Evolutionary conservation across 92 coral and sea anemone species (phyloP), one percentile per base, ranked within the genome.

Genomic region (Heteractis magnifica): DNA sequence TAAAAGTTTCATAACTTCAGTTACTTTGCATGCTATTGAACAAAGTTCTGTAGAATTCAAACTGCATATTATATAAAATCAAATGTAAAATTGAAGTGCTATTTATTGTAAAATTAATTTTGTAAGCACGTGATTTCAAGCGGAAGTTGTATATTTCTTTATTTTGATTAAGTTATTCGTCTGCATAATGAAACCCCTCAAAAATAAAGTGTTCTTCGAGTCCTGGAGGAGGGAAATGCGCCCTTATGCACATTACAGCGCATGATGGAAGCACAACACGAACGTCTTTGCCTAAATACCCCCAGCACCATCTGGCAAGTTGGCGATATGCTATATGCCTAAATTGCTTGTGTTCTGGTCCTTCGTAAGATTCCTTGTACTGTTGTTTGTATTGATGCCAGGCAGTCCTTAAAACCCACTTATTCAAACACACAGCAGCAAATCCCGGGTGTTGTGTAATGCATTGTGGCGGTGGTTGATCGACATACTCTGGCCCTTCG

Each of bases 401-500:
- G 53, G 86, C 86, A 11, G 76, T 60, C 20, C 44, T 50, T 19
- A 83, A 71, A 6, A 83, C 81, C 87, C 87, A 83, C 18, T 6
- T 83, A 48, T 83, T 83, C 16, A 41, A 15, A 51, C 86, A 83
- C 15, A 83, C 86, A 51, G 73, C 53, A 19, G n/a, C 21, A 56
- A 83, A 83, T n/a, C 86, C 86, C 3, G 86, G 86, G 75, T 83
- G 86, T 56, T 83, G 86, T 26, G 86, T 83, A 74, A 83, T 73
- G 76, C 80, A 83, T 56, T 68, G 44, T 74, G 79, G 86, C 19
- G 72, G 71, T n/a, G 72, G 59, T 72, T 80, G 77, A 73, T 73
- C 49, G 77, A 7, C 49, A 49, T 73, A 73, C 52, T 1, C 9
- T 48, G 34, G 49, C 10, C 79, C 79, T 21, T 78, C 82, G 41